These are phyloP conservation scores for Tenthredo livida DNA, from an alignment of 2,888 invertebrate genomes.

Conservation along the genomic window DNA sequence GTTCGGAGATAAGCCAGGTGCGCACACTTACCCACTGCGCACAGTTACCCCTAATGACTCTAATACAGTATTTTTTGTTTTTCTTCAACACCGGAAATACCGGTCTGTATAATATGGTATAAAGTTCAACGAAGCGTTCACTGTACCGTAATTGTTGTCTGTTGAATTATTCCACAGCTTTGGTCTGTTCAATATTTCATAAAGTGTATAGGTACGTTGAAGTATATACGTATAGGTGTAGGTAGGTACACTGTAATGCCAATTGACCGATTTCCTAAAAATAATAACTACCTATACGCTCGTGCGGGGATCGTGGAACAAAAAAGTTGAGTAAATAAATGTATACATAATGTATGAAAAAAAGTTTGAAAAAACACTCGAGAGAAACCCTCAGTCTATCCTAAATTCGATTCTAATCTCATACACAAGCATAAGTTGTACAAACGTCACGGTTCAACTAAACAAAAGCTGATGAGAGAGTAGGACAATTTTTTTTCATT, in stretches of 20 bases:
- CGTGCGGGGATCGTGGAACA: not conserved
- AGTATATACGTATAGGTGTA: too few species aligned
- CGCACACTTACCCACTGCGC: too few species aligned
- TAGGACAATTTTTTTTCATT: not conserved
- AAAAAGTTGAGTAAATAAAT: not conserved
- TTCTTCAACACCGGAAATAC: not conserved
- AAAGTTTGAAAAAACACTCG: not conserved
- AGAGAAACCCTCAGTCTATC: too few species aligned
- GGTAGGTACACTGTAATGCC: too few species aligned
- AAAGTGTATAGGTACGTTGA: not conserved
- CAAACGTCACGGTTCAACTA: not conserved
- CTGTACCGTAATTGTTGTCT: slow-evolving; percentile 6
- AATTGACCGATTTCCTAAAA: not conserved
- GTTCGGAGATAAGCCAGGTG: too few species aligned
- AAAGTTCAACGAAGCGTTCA: not conserved
- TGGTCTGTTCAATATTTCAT: slow-evolving; percentile 10
- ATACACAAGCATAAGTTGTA: too few species aligned
- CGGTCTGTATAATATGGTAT: not conserved
- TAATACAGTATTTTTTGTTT: too few species aligned
- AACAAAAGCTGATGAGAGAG: not conserved
- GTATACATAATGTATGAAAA: not conserved
- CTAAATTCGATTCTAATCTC: too few species aligned
- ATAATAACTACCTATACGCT: not conserved
- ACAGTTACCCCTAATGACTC: too few species aligned
- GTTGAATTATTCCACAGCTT: not conserved